Conservation (phyloP, 53 echinoderm and acorn worm genomes). For the Zoroaster sp. region DNA sequence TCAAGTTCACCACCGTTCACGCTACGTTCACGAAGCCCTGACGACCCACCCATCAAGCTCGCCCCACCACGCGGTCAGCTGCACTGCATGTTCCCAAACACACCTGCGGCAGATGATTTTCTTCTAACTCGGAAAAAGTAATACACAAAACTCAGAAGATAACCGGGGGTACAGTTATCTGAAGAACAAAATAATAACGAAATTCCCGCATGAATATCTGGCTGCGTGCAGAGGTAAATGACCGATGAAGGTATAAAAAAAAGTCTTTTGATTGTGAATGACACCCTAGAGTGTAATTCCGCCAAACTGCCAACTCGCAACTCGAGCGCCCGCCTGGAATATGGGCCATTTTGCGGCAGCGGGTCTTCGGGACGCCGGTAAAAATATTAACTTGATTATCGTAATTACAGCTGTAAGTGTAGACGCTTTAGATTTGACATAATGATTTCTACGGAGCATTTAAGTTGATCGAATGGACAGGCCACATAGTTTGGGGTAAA, state of each 20-base stretch:
- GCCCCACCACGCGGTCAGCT: constrained; percentile 17
- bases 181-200: not conserved
- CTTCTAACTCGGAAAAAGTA: not conserved
- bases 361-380: constrained; percentile 14
- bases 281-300: constrained; percentile 45
- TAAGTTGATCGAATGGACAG: not conserved
- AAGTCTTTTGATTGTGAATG: not conserved
- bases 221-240: constrained; percentile 37
- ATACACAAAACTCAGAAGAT: not conserved
- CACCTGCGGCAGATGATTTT: constrained; percentile 33
- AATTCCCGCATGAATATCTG: not conserved
- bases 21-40: not conserved
- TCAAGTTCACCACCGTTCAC: constrained; percentile 30
- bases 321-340: not conserved
- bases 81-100: constrained; percentile 37
- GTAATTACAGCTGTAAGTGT: not conserved
- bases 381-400: constrained; percentile 12
- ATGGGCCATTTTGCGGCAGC: constrained; percentile 14
- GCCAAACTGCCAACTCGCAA: not conserved
- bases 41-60: constrained; percentile 20
- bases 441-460: constrained; percentile 14
- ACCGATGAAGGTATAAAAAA: constrained; percentile 2
- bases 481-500: not conserved
- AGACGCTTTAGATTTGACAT: not conserved
- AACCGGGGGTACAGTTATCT: constrained; percentile 9